Base-by-base conservation (phyloP, 2,888 invertebrate species). In the Onthophagus sagittarius region DNA sequence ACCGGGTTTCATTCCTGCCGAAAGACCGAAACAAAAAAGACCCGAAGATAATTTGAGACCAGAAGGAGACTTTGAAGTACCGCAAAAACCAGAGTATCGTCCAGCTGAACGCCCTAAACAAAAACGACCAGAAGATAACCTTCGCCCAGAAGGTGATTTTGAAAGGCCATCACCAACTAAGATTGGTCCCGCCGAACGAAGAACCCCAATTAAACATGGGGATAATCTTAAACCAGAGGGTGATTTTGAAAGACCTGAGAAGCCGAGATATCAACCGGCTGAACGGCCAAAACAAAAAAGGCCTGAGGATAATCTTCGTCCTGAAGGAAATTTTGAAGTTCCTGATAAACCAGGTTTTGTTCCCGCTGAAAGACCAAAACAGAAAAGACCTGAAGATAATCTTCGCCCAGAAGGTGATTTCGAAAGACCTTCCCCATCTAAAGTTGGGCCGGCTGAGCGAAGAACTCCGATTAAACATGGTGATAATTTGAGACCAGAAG, bases 281-380 rank as follows among this genome's bases (percentile, higher is more conserved):
- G 85, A 86, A 76, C 73, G 84, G 71, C 87, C 87, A 0, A 82
- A 84, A 4, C 86, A 85, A 14, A 87, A 81, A 88, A 86, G 31
- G 75, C 88, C 87, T 0, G 77, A 83, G 74, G 90, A 92, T 79
- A 92, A 92, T 81, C 82, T 92, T 0, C 87, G 86, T 78, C 88
- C 89, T 7, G 89, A 90, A 83, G 90, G 90, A 11, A 81, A 84
- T 0, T 88, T 88, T 78, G 86, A 87, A 65, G 84, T 85, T 74
- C 87, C 84, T 32, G 81, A 83, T 62, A 82, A 83, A 0, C 83
- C 84, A 0, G 77, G 83, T 75, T 85, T 86, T 83, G 80, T 82
- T 0, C 85, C 84, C 23, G 84, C 84, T 7, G 88, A 88, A 77
- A 75, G 75, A 3, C 39, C 74, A 7, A 70, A 62, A 62, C 76